Evolutionary conservation across 2,797 vertebrate species (phyloP).

Genomic region (Lycodopsis pacificus): DNA sequence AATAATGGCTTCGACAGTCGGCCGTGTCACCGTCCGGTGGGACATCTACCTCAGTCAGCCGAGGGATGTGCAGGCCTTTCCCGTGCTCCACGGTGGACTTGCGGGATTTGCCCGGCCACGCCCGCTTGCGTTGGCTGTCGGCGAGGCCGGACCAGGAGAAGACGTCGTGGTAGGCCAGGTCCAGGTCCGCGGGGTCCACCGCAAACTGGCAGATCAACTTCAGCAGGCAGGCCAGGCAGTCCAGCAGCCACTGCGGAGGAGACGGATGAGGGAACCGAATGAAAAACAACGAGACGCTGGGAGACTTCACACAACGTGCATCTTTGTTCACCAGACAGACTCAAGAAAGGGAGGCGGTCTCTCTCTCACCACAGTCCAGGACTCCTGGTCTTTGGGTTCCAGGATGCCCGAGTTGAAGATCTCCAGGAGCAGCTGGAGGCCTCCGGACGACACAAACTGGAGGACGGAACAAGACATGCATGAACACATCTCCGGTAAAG

Average conservation of each 20-base stretch:
- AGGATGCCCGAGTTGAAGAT: conserved; percentile 98
- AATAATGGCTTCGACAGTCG: neutral
- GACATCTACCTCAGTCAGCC: conserved; percentile 90
- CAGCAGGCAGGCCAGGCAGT: conserved; percentile 97
- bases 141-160: conserved; percentile 97
- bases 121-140: conserved; percentile 93
- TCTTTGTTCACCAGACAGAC: neutral
- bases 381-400: conserved; percentile 96
- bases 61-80: conserved; percentile 96
- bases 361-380: conserved; percentile 94
- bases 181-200: conserved; percentile 95
- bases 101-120: conserved; percentile 96
- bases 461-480: conserved; percentile 37
- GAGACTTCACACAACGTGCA: neutral
- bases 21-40: accelerated
- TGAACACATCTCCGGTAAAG: neutral
- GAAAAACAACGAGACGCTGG: neutral
- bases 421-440: conserved; percentile 95
- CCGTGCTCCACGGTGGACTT: conserved; percentile 93
- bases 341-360: neutral
- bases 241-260: conserved; percentile 92
- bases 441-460: conserved; percentile 97
- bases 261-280: neutral
- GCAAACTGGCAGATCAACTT: conserved; percentile 99
- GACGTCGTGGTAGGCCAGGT: conserved; percentile 97